Base-by-base conservation (phyloP, 2,113 vertebrate genomes). In the Fulica atra region DNA sequence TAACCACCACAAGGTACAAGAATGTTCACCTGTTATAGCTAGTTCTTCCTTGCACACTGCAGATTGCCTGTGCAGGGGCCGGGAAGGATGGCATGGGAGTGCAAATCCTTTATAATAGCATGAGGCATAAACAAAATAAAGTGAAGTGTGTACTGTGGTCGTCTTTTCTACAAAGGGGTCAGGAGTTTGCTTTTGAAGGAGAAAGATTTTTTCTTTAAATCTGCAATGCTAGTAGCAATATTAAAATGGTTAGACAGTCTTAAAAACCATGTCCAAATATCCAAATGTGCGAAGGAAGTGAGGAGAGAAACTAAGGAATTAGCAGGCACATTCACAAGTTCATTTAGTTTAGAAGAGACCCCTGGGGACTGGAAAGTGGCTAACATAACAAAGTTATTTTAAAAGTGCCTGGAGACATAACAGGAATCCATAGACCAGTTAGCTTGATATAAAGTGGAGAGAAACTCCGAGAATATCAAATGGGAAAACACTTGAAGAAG, bases 281-380 rank as follows among this genome's bases (percentile, higher is more conserved):
- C 78, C 53, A 96, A 83, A 94, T 69, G 36, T 68, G 54, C 19
- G 66, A 77, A 92, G 84, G 87, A 97, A 97, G 68, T 56, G 15
- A 80, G 71, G 73, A 85, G 71, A 96, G 44, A 96, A 91, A 89
- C 48, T 77, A 96, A 97, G 68, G 92, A 95, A 95, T 97, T 97
- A 97, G 54, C 78, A 96, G 88, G 61, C 64, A 92, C 87, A 97
- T 97, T 78, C 96, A 92, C 79, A 96, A 91, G 89, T 95, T 97
- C 95, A 86, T 95, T 97, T 97, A 95, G 81, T 95, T 98, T 96
- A 56, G 91, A 97, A 93, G 92, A 96, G 88, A 93, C 72, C 97
- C 74, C 91, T 95, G 93, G 93, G 96, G 97, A 96, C 69, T 92
- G 84, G 94, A 88, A 93, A 96, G 86, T 81, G 68, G 68, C 61